Base-by-base conservation (phyloP, 2,113 vertebrate genomes). In the Antigone vipio region DNA sequence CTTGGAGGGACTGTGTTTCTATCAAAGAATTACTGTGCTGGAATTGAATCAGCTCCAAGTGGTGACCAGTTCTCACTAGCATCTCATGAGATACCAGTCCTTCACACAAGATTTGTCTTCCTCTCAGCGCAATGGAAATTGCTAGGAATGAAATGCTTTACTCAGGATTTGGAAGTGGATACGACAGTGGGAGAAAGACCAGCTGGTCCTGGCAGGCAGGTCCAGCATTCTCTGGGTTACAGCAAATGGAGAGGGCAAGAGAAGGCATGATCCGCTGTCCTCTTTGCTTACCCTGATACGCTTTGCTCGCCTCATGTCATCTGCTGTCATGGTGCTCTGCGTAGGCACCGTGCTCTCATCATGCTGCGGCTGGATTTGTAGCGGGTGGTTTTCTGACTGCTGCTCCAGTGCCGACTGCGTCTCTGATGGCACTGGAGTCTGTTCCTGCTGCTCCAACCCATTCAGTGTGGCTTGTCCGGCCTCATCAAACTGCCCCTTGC, bases 231-330 rank as follows among this genome's bases (percentile, higher is more conserved):
- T 44, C 45, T 11, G 27, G 44, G 5, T 35, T 60, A 53, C 55
- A 52, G 34, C 15, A 45, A 35, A 12, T 5, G 19, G 35, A 63
- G 52, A 66, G 35, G 40, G 40, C 3, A 64, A 44, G 9, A 21
- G 63, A 56, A 58, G 50, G 15, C 5, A 2, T 1, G 32, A 50
- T 26, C 5, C 5, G 1, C 63, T 6, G 2, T 23, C 72, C 76
- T 63, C 90, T 66, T n/a, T 9, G 89, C 98, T 98, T 98, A 99
- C 99, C 98, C 99, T 98, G 94, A 99, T 99, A 55, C 99, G 98
- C 90, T 99, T 99, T 35, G 99, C 99, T 47, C 99, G 98, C 26
- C 99, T 98, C 98, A 99, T 98, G 89, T 99, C 99, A 71, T 99
- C 99, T 1, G 99, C 98, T 0, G 99, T 98, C 95, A 99, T 97